Conservation (phyloP, 2,113 vertebrate species). For the human region DNA sequence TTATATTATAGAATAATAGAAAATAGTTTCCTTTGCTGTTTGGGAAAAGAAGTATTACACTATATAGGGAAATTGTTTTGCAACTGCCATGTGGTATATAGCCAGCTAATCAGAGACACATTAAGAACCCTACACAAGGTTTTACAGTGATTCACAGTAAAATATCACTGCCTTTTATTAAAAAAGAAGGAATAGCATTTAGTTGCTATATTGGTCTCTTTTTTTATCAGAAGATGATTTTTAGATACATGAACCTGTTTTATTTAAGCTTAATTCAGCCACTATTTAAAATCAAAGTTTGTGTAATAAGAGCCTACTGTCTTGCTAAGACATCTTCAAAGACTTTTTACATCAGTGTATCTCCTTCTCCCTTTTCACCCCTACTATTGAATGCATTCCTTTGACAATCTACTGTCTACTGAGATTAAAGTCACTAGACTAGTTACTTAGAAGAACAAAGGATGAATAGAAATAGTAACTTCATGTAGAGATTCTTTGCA, state of each 20-base stretch:
- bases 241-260: not conserved
- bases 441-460: constrained; percentile 19
- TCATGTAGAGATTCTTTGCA: not conserved
- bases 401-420: constrained; percentile 45
- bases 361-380: not conserved
- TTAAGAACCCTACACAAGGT: not conserved
- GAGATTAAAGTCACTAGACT: constrained; percentile 62
- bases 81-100: not conserved
- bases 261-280: not conserved
- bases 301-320: not conserved
- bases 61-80: not conserved
- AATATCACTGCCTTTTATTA: not conserved
- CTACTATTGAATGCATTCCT: constrained; percentile 49
- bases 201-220: not conserved
- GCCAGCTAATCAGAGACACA: not conserved
- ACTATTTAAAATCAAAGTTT: constrained; percentile 60
- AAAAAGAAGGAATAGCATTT: not conserved
- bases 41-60: not conserved
- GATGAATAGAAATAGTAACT: constrained; percentile 40
- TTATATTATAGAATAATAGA: not conserved
- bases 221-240: not conserved
- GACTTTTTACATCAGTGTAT: not conserved
- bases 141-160: not conserved
- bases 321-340: constrained; percentile 56
- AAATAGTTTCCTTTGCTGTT: not conserved